Base-by-base conservation (phyloP, 2,888 invertebrate species). In the Pandemis heparana region DNA sequence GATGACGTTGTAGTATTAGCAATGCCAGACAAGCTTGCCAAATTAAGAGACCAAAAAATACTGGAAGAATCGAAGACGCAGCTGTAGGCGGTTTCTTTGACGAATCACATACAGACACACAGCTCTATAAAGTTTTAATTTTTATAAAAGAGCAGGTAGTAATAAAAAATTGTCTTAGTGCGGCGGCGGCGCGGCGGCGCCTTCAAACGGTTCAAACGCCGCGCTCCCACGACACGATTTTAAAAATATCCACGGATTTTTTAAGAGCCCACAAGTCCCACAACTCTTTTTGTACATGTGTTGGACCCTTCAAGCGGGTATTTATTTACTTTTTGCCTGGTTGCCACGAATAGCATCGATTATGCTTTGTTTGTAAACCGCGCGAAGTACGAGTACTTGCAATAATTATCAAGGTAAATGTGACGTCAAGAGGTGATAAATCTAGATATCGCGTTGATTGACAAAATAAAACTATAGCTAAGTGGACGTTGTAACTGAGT, bases 161-260 rank as follows among this genome's bases (percentile, higher is more conserved):
- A 80, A 83, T 84, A 87, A 92, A 92, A 91, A 92, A 89, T 79
- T 86, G 85, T 88, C 87, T 91, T 88, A 89, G 82, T 79, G 80
- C 79, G 81, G 81, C 82, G 82, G 76, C 77, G 76, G 76, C 77
- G 76, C 81, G 92, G 86, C 92, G 93, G 92, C 89, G 77, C 78
- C 85, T 84, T 92, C 92, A 92, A 93, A 92, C 73, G 68, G 59
- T 64, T 73, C 73, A 73, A 69, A 80, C 82, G 64, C 74, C 81
- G 80, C 81, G 86, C 90, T 92, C 92, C 92, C 93, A 94, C 92
- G 92, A 90, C 89, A 88, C 80, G 86, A 84, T 87, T 91, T 90
- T 86, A 85, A 86, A 91, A 89, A 91, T 89, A 89, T 89, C 85
- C 85, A 87, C 83, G 83, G 81, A 78, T 85, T 89, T 91, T 89